phyloP scores from a whole-genome alignment of 1,140 invertebrate species.

The Harpegnathos saltator region DNA sequence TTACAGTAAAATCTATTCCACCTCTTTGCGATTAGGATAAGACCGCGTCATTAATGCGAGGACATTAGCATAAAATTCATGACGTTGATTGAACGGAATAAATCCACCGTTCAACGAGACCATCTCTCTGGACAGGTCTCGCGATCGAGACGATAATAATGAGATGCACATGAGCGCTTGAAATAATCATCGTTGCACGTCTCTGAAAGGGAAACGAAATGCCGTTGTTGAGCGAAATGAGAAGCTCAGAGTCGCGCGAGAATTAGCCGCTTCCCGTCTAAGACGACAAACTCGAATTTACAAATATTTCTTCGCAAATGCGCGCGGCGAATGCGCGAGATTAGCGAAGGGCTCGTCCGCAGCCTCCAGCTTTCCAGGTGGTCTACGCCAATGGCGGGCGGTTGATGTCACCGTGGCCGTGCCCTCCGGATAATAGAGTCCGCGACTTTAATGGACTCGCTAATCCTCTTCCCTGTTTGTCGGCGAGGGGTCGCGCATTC shows the following conservation, averaged over 20 bases:
- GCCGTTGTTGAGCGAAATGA: too few species aligned
- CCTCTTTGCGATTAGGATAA: too few species aligned
- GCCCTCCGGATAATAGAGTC: conserved; percentile 85
- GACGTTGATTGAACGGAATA: not conserved
- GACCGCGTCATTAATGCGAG: too few species aligned
- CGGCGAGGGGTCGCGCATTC: conserved; percentile 77
- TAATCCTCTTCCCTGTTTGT: conserved; percentile 86
- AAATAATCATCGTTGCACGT: not conserved
- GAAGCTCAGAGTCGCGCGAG: too few species aligned
- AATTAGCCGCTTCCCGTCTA: too few species aligned
- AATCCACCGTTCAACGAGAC: too few species aligned
- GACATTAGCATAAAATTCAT: not conserved
- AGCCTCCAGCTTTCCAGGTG: not conserved
- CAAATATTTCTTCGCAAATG: not conserved
- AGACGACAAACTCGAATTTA: not conserved
- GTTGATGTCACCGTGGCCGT: conserved; percentile 84
- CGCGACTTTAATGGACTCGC: conserved; percentile 87
- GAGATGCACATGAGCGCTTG: not conserved
- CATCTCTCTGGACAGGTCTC: not conserved
- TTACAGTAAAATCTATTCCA: not conserved
- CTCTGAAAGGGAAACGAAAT: too few species aligned
- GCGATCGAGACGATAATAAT: not conserved
- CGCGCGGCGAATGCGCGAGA: not conserved
- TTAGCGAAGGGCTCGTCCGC: conserved; percentile 12
- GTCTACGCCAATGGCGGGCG: conserved; percentile 78